Evolutionary conservation across 2,888 invertebrate genomes (phyloP), one percentile per base, ranked within the genome.

Genomic region (Mesochorus sp.): DNA sequence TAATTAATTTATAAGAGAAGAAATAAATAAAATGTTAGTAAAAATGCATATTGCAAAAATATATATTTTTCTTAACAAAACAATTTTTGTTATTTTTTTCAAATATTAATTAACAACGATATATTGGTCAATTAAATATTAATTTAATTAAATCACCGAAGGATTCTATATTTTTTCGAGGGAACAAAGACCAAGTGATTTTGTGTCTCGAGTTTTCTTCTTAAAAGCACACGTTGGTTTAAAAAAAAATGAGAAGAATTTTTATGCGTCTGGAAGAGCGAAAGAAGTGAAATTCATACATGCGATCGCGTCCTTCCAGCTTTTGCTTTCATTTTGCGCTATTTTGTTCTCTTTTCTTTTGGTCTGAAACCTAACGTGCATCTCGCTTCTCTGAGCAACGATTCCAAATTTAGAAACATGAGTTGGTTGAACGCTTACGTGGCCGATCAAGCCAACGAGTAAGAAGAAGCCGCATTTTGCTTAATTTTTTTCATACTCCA

Each of bases 391-490:
- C 72, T 72, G 75, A 64, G 73, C 77, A 67, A 79, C 72, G 76
- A 68, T 70, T 81, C 79, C 82, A 81, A 82, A 82, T 80, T 82
- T 82, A 81, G 77, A 76, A 71, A 67, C 77, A 19, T 24, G 59
- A 64, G 51, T 28, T 6, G n/a, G 19, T 34, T 34, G 34, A 49
- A 47, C 8, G 57, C 31, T 64, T 73, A 57, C 37, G 55, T 39
- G 57, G 49, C 31, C n/a, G n/a, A n/a, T n/a, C n/a, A n/a, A n/a
- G n/a, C n/a, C n/a, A n/a, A n/a, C n/a, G n/a, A n/a, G n/a, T n/a
- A n/a, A n/a, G n/a, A n/a, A n/a, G n/a, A n/a, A n/a, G n/a, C n/a
- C n/a, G n/a, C n/a, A n/a, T n/a, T n/a, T n/a, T n/a, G n/a, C n/a
- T n/a, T n/a, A n/a, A n/a, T n/a, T n/a, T n/a, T n/a, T n/a, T n/a